Evolutionary conservation across 2,888 invertebrate species (phyloP).

Genomic region (Orchesellides sinensis): DNA sequence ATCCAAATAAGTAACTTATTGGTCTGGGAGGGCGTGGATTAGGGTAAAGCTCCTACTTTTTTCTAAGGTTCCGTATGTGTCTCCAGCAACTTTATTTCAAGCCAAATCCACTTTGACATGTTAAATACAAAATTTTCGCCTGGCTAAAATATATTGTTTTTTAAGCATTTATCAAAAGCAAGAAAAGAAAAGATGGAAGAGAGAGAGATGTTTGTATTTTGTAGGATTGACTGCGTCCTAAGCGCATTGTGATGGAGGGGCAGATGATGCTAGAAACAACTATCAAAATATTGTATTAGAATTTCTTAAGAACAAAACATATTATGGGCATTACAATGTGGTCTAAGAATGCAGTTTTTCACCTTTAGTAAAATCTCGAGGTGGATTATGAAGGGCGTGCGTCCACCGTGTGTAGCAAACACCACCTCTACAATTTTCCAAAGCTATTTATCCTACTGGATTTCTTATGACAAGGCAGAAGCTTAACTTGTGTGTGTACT

Average conservation of each 20-base stretch:
- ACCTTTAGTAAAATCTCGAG: no score
- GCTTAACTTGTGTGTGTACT: not conserved
- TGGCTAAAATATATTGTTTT: not conserved
- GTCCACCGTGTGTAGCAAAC: not conserved
- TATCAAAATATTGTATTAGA: conserved; percentile 30
- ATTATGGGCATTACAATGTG: not conserved
- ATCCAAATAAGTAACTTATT: conserved; percentile 52
- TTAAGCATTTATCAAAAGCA: not conserved
- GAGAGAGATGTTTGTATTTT: no score
- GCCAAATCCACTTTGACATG: conserved; percentile 45
- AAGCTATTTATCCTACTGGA: no score
- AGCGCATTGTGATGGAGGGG: no score
- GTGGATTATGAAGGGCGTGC: not conserved
- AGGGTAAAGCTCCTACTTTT: conserved; percentile 46
- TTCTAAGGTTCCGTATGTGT: conserved; percentile 9
- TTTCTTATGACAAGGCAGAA: no score
- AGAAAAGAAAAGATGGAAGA: not conserved
- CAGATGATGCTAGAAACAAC: no score
- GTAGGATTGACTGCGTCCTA: no score
- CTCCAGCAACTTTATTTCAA: conserved; percentile 40
- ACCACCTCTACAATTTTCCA: no score
- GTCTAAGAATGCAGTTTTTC: not conserved
- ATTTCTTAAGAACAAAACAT: not conserved
- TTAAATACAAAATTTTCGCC: conserved; percentile 38
- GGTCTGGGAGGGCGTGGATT: conserved; percentile 55